Evolutionary conservation across 2,113 vertebrate species (phyloP).

Genomic region (Cheirogaleus medius): DNA sequence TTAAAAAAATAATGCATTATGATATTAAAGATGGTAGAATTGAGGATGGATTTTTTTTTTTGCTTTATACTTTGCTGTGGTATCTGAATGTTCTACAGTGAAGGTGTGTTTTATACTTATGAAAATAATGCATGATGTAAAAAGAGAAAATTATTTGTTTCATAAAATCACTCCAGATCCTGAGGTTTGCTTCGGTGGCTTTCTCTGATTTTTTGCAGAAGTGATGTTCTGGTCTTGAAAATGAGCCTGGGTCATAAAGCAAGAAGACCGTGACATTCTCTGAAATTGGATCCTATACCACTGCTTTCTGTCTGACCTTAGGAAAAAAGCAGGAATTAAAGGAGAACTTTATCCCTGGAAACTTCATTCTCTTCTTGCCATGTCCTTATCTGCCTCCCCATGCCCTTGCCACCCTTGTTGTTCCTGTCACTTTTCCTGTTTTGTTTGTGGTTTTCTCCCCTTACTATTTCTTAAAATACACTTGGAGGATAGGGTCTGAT

Average conservation of each 20-base stretch:
- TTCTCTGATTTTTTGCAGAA: slow-evolving; percentile 32
- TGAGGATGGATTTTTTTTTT: background rate
- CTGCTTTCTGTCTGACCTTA: background rate
- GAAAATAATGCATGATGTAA: background rate
- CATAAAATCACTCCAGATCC: slow-evolving; percentile 14
- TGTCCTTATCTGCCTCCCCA: background rate
- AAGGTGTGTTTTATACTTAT: slow-evolving; percentile 3
- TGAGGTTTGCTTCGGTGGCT: slow-evolving; percentile 27
- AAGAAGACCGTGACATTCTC: slow-evolving; percentile 9
- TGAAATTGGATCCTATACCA: background rate
- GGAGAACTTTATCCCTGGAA: background rate
- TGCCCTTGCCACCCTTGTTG: background rate
- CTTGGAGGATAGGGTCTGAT: background rate
- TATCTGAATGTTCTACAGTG: background rate
- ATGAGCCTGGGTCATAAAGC: slow-evolving; percentile 36
- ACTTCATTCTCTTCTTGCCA: background rate
- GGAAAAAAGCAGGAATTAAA: background rate
- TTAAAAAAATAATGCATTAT: background rate
- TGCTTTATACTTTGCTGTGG: background rate
- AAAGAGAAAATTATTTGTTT: slow-evolving; percentile 36
- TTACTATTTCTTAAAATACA: background rate
- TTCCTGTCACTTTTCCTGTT: background rate
- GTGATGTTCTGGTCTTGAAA: slow-evolving; percentile 31
- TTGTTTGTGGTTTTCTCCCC: background rate
- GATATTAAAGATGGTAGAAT: background rate